Evolutionary conservation across 2,113 vertebrate species (phyloP).

Genomic region (Tonatia bakeri): DNA sequence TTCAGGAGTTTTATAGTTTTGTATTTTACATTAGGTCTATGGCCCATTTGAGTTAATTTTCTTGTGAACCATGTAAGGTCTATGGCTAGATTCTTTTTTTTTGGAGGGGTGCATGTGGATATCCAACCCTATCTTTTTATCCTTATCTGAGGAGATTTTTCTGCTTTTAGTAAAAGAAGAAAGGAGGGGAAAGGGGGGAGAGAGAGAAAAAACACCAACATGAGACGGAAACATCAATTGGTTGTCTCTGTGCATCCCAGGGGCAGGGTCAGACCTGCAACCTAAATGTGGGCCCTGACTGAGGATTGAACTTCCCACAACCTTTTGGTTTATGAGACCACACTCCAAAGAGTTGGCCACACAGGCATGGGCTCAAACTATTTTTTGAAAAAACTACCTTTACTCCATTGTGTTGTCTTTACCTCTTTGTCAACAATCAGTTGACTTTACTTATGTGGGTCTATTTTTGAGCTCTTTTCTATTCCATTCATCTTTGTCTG

Average conservation of each 20-base stretch:
- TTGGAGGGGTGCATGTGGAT: not conserved
- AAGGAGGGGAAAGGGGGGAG: no score
- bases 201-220: no score
- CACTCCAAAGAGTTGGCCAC: no score
- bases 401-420: not conserved
- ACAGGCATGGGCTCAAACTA: no score
- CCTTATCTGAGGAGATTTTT: no score
- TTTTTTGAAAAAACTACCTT: not conserved
- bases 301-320: no score
- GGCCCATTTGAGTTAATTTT: not conserved
- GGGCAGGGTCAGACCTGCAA: no score
- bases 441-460: not conserved
- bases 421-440: not conserved
- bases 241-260: no score
- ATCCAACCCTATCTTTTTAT: not conserved
- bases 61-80: not conserved
- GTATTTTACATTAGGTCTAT: not conserved
- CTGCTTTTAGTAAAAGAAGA: no score
- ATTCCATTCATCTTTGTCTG: not conserved
- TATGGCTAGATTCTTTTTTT: not conserved
- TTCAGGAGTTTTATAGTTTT: not conserved
- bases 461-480: not conserved
- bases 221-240: no score
- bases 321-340: no score
- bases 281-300: no score